These are phyloP conservation scores for Sphenodon punctatus DNA, from an alignment of 2,797 vertebrate genomes.

Conservation along the genomic window DNA sequence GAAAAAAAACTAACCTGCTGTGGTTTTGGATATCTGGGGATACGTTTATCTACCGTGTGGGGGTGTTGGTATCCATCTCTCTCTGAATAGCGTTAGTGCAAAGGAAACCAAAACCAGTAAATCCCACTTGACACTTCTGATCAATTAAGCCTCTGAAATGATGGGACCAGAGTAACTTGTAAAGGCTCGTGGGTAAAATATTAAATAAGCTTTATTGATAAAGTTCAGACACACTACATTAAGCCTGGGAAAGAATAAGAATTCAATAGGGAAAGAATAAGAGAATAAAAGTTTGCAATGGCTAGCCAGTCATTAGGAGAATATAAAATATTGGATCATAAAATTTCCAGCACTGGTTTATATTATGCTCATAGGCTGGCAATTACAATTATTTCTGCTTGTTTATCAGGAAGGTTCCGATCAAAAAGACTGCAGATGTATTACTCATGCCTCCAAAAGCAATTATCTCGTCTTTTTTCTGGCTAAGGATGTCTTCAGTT, in stretches of 20 bases:
- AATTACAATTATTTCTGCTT: not conserved
- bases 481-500: not conserved
- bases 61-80: not conserved
- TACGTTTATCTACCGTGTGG: not conserved
- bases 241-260: not conserved
- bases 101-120: not conserved
- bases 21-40: not conserved
- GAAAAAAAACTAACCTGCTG: not conserved
- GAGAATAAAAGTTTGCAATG: not conserved
- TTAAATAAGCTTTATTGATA: not conserved
- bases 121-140: conserved; percentile 20
- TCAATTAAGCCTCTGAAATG: conserved; percentile 33
- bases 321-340: not conserved
- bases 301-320: not conserved
- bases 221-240: conserved; percentile 9
- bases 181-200: not conserved
- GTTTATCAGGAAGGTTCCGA: not conserved
- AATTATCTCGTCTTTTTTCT: not conserved
- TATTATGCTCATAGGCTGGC: not conserved
- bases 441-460: not conserved
- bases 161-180: not conserved
- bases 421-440: not conserved
- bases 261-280: not conserved
- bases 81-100: not conserved
- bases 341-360: not conserved